phyloP scores from a whole-genome alignment of 2,888 invertebrate genomes.

The Chromoteleia sp. region DNA sequence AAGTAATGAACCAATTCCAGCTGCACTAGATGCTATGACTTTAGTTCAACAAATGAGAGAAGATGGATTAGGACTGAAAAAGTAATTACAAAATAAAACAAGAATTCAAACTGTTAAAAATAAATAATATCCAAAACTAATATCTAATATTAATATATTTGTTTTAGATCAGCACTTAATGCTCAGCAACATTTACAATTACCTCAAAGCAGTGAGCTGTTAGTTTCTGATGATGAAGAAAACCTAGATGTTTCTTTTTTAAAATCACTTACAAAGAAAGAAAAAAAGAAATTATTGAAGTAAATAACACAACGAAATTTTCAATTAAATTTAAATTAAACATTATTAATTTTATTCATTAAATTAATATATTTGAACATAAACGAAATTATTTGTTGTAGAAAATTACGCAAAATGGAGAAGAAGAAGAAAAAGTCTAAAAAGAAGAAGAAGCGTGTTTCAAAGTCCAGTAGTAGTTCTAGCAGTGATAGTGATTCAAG shows the following conservation, averaged over 20 bases:
- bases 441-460: constrained; percentile 73
- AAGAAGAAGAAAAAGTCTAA: constrained; percentile 79
- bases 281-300: constrained; percentile 96
- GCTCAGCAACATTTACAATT: constrained; percentile 87
- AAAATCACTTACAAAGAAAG: constrained; percentile 93
- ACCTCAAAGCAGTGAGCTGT: constrained; percentile 85
- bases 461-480: constrained; percentile 64
- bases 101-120: not conserved
- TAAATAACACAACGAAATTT: no score
- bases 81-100: constrained; percentile 80
- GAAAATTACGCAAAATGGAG: constrained; percentile 90
- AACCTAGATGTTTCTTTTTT: constrained; percentile 92
- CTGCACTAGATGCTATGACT: constrained; percentile 89
- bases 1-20: constrained; percentile 86
- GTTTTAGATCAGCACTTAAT: constrained; percentile 79
- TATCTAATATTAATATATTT: constrained; percentile 1
- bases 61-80: constrained; percentile 95
- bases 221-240: constrained; percentile 84
- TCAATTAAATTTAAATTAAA: no score
- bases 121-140: not conserved
- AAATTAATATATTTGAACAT: constrained; percentile 6
- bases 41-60: constrained; percentile 96
- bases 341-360: not conserved
- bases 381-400: constrained; percentile 83
- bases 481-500: constrained; percentile 71